A percentile compares a stretch with the other conserved stretches of the same genome.
These are phyloP conservation scores for Erythrolamprus reginae DNA, from an alignment of 2,113 vertebrate species.

Conservation along the genomic window DNA sequence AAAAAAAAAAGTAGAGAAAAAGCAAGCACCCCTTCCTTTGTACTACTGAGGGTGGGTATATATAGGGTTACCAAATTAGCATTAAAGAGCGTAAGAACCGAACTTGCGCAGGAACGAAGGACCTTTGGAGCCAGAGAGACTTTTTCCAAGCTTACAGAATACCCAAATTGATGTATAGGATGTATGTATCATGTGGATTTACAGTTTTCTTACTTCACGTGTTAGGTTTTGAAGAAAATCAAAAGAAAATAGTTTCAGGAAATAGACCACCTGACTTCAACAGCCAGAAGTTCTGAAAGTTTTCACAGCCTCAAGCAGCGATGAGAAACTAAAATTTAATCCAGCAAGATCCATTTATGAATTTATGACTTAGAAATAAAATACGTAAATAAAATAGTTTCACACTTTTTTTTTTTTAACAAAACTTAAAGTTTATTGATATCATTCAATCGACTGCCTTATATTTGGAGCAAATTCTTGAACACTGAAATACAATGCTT, in stretches of 20 bases:
- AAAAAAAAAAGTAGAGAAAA: constrained; percentile 35
- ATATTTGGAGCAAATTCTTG: constrained; percentile 36
- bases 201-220: neutral
- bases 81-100: constrained; percentile 67
- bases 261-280: neutral
- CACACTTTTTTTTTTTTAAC: constrained; percentile 15
- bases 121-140: constrained; percentile 42
- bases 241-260: neutral
- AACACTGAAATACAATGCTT: constrained; percentile 41
- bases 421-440: constrained; percentile 59
- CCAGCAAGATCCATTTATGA: neutral
- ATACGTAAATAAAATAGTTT: neutral
- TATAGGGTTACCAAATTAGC: constrained; percentile 91
- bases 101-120: constrained; percentile 44
- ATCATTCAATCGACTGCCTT: constrained; percentile 43
- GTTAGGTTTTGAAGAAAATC: neutral
- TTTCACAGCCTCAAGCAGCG: neutral
- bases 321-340: neutral
- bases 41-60: constrained; percentile 49
- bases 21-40: constrained; percentile 64
- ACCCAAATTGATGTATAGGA: neutral
- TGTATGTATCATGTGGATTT: neutral
- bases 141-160: constrained; percentile 42
- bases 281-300: neutral
- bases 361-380: neutral